phyloP scores from a whole-genome alignment of 2,113 vertebrate species.

The Phylloscopus trochilus region DNA sequence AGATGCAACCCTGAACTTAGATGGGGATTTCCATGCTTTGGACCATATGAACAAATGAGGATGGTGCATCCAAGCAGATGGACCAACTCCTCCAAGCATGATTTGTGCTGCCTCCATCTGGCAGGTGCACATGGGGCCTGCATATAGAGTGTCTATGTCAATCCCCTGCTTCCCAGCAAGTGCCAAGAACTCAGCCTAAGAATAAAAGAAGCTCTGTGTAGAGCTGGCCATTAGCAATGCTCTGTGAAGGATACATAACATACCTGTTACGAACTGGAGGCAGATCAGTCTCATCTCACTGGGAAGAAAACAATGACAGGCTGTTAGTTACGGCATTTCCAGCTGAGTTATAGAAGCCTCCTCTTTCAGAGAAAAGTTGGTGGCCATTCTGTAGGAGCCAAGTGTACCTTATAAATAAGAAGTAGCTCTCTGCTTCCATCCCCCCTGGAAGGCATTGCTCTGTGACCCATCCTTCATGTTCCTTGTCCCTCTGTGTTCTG shows the following conservation, averaged over 20 bases:
- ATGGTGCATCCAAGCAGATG: neutral
- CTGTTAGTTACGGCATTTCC: neutral
- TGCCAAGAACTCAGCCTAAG: neutral
- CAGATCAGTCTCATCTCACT: neutral
- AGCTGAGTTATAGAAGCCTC: neutral
- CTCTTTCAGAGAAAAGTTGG: accelerated
- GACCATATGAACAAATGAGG: neutral
- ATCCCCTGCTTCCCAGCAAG: neutral
- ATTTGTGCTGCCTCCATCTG: neutral
- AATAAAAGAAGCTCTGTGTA: neutral
- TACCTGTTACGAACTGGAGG: neutral
- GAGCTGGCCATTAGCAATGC: neutral
- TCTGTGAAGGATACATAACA: neutral
- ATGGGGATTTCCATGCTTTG: neutral
- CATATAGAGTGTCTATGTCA: accelerated
- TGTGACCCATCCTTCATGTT: neutral
- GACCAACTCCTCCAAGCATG: neutral
- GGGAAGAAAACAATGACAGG: neutral
- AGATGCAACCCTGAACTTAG: neutral
- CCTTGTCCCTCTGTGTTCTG: neutral
- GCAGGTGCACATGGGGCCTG: neutral
- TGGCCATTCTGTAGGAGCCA: neutral
- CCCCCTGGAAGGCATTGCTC: neutral
- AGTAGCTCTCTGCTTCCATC: neutral
- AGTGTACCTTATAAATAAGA: neutral